phyloP scores from a whole-genome alignment of 2,113 vertebrate species.

The Urocynchramus pylzowi region DNA sequence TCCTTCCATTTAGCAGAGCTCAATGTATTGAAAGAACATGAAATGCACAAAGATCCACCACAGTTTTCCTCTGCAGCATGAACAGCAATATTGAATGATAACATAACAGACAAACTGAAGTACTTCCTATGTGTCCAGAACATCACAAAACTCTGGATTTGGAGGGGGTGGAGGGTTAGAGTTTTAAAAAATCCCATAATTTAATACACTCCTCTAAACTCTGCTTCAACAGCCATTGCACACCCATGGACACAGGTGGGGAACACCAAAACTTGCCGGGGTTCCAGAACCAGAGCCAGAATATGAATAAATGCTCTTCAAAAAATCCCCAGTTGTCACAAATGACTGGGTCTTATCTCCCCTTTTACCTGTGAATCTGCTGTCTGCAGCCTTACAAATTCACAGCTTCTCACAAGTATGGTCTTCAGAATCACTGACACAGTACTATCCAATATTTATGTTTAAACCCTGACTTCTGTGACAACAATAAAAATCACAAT shows the following conservation, averaged over 20 bases:
- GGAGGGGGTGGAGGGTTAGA: fast-evolving
- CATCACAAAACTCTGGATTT: neutral
- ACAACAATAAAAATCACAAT: neutral
- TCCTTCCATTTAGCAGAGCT: neutral
- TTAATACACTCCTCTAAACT: neutral
- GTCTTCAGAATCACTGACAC: neutral
- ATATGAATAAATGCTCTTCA: neutral
- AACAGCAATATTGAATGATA: neutral
- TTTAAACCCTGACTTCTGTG: neutral
- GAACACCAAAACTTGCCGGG: neutral
- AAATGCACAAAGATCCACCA: neutral
- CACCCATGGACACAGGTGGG: neutral
- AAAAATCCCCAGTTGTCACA: neutral
- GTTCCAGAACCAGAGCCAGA: neutral
- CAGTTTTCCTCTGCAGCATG: neutral
- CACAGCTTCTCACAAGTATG: neutral
- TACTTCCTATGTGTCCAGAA: neutral
- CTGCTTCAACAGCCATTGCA: neutral
- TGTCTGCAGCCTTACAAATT: neutral
- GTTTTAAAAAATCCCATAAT: neutral
- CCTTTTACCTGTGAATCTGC: neutral
- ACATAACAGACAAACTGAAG: neutral
- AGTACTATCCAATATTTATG: neutral
- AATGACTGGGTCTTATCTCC: neutral
- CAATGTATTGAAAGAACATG: neutral